Evolutionary conservation across 2,888 invertebrate genomes (phyloP).

Genomic region (Erebia aethiops): DNA sequence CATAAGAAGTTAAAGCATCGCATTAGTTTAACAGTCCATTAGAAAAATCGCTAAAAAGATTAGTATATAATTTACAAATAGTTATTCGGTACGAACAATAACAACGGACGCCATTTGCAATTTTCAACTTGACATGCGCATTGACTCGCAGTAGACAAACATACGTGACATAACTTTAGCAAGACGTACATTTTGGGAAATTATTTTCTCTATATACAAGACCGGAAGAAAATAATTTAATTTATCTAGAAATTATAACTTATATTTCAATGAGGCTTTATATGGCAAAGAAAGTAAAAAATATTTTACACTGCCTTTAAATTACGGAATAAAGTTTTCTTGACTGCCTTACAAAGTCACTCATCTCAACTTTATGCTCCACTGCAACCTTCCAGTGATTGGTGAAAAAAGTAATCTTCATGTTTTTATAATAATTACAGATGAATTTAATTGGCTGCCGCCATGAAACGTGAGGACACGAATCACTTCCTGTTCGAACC

Average conservation of each 20-base stretch:
- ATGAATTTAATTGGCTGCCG: constrained; percentile 67
- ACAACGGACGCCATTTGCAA: constrained; percentile 99
- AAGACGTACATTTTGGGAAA: constrained; percentile 45
- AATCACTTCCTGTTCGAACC: constrained; percentile 63
- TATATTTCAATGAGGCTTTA: background rate
- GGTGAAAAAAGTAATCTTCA: constrained; percentile 63
- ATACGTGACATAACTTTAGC: constrained; percentile 66
- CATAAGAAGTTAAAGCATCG: constrained; percentile 78
- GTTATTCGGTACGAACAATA: constrained; percentile 97
- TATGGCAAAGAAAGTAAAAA: background rate
- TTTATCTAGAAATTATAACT: background rate
- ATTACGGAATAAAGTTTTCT: background rate
- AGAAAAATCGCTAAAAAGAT: constrained; percentile 85
- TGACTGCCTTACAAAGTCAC: constrained; percentile 59
- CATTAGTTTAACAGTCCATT: constrained; percentile 79
- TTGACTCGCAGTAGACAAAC: constrained; percentile 77
- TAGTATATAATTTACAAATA: constrained; percentile 87
- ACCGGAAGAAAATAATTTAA: background rate
- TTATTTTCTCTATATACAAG: background rate
- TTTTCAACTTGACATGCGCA: constrained; percentile 92
- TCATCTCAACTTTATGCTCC: constrained; percentile 64
- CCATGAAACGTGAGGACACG: constrained; percentile 72
- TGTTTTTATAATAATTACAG: constrained; percentile 62
- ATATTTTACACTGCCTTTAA: background rate
- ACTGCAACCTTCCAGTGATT: constrained; percentile 65